phyloP scores from a whole-genome alignment of 2,797 vertebrate genomes.

The Eupleurogrammus muticus region DNA sequence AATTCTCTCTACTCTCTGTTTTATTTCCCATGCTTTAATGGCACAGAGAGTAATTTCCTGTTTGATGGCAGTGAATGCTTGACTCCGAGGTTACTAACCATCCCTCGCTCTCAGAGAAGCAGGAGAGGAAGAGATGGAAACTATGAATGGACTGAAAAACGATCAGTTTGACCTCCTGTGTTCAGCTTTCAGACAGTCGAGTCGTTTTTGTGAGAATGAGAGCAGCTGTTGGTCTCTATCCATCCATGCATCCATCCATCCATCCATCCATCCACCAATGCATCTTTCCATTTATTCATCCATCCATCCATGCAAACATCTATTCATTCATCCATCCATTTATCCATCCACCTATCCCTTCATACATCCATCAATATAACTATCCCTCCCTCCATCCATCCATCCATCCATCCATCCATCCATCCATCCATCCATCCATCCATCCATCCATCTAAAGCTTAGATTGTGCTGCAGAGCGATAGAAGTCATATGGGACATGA shows the following conservation, averaged over 20 bases:
- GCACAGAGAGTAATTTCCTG: slow-evolving; percentile 27
- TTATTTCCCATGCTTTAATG: background rate
- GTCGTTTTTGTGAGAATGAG: slow-evolving; percentile 19
- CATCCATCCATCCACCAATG: background rate
- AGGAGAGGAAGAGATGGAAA: background rate
- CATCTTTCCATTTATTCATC: too few species aligned
- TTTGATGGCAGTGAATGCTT: background rate
- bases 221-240: slow-evolving; percentile 9
- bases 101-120: slow-evolving; percentile 12
- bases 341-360: too few species aligned
- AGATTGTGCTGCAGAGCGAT: too few species aligned
- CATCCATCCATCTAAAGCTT: too few species aligned
- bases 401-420: too few species aligned
- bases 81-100: slow-evolving; percentile 10
- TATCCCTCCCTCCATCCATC: too few species aligned
- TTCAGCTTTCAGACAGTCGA: slow-evolving; percentile 17
- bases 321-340: too few species aligned
- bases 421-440: too few species aligned
- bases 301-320: too few species aligned
- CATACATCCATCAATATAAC: too few species aligned
- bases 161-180: slow-evolving; percentile 27
- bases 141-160: slow-evolving; percentile 11
- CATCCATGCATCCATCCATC: background rate
- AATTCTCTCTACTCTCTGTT: slow-evolving; percentile 12
- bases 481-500: background rate